Evolutionary conservation across 2,888 invertebrate genomes (phyloP).

Genomic region (Brachycybe producta): DNA sequence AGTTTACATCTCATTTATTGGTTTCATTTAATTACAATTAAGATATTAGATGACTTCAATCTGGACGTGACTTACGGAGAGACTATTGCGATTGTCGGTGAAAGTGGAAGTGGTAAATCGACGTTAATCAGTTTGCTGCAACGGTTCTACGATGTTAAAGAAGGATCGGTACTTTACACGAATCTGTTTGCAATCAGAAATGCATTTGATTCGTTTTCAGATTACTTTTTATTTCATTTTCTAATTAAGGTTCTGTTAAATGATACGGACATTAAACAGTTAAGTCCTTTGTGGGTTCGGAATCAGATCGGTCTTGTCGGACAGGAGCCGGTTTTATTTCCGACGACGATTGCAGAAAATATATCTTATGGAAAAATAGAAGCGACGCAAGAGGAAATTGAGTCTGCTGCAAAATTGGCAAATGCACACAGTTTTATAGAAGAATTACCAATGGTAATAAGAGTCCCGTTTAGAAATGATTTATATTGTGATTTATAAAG

Average conservation of each 20-base stretch:
- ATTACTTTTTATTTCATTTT: no score
- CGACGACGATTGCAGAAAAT: constrained; percentile 40
- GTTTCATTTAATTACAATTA: not conserved
- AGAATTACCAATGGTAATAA: constrained; percentile 26
- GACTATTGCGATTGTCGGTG: not conserved
- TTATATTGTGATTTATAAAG: not conserved
- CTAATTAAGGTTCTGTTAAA: no score
- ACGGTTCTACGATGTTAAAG: not conserved
- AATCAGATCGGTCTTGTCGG: constrained; percentile 34
- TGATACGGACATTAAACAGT: constrained; percentile 34
- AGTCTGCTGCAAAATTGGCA: constrained; percentile 40
- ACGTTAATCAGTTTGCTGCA: not conserved
- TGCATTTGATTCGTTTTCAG: not conserved
- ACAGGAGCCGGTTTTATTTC: constrained; percentile 50
- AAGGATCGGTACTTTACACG: not conserved
- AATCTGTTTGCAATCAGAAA: not conserved
- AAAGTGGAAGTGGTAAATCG: not conserved
- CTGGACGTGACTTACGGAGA: not conserved
- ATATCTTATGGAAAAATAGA: constrained; percentile 36
- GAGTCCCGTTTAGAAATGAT: not conserved
- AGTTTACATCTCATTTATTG: no score
- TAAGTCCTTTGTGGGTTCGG: constrained; percentile 39
- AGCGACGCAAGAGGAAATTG: constrained; percentile 43
- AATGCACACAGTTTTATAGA: constrained; percentile 32
- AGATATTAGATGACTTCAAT: not conserved